phyloP scores from a whole-genome alignment of 2,113 vertebrate genomes.

The Python bivittatus region DNA sequence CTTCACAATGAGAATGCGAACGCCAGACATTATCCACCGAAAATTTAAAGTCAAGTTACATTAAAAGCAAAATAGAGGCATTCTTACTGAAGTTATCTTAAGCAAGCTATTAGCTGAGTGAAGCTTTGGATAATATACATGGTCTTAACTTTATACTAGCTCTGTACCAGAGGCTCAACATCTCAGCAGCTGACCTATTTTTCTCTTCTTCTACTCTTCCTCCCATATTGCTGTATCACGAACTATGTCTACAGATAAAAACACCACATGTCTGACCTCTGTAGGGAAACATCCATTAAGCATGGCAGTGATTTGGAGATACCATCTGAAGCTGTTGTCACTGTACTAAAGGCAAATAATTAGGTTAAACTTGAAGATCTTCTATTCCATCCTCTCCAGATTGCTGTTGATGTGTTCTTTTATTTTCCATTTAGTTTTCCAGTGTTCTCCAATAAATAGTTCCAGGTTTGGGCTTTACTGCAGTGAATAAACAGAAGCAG shows the following conservation, averaged over 20 bases:
- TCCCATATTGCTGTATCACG: background rate
- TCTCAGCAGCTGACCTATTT: background rate
- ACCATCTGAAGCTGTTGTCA: background rate
- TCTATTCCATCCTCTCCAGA: background rate
- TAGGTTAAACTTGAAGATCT: background rate
- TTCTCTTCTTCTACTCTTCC: background rate
- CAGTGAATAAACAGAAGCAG: background rate
- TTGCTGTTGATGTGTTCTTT: background rate
- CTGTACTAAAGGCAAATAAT: background rate
- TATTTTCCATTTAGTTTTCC: background rate
- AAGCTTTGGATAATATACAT: background rate
- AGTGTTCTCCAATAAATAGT: background rate
- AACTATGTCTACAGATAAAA: background rate
- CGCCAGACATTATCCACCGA: background rate
- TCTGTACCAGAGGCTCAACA: background rate
- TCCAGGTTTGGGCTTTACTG: background rate
- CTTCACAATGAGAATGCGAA: slow-evolving; percentile 21
- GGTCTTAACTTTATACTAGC: background rate
- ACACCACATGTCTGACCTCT: background rate
- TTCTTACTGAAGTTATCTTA: background rate
- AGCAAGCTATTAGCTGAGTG: background rate
- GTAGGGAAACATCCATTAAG: background rate
- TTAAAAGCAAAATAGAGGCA: slow-evolving; percentile 21
- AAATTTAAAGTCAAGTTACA: slow-evolving; percentile 23
- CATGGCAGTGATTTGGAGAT: background rate